These are phyloP conservation scores for Tridacna crocea DNA, from an alignment of 2,888 invertebrate genomes.

Conservation along the genomic window DNA sequence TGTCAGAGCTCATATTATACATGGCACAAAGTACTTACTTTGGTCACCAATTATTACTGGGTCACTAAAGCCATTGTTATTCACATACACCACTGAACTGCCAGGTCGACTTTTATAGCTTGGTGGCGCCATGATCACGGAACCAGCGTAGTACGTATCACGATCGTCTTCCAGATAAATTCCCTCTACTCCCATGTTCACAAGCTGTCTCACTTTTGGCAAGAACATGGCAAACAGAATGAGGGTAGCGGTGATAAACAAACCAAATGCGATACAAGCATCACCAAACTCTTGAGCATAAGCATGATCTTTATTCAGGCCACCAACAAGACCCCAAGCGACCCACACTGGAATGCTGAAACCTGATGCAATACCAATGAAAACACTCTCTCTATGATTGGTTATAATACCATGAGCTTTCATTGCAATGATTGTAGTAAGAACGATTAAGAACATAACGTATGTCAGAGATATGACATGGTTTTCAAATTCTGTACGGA, in stretches of 20 bases:
- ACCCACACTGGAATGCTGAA: constrained; percentile 91
- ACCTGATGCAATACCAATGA: constrained; percentile 94
- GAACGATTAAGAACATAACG: constrained; percentile 92
- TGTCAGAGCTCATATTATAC: no score
- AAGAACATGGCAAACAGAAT: constrained; percentile 97
- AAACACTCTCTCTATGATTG: constrained; percentile 96
- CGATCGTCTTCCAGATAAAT: constrained; percentile 81
- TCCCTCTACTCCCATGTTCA: constrained; percentile 95
- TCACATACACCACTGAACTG: constrained; percentile 77
- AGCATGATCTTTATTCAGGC: constrained; percentile 76
- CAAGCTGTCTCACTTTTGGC: constrained; percentile 94
- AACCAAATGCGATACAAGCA: constrained; percentile 94
- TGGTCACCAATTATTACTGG: constrained; percentile 74
- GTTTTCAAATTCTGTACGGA: constrained; percentile 80
- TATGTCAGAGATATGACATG: constrained; percentile 91
- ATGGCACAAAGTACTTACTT: constrained; percentile 63
- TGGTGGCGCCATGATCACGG: constrained; percentile 78
- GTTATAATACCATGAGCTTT: constrained; percentile 92
- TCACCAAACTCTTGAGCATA: constrained; percentile 80
- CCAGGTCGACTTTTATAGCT: constrained; percentile 78
- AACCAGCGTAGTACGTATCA: constrained; percentile 75
- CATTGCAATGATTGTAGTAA: constrained; percentile 93
- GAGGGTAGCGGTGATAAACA: constrained; percentile 93
- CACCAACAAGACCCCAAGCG: constrained; percentile 88
- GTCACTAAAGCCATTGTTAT: constrained; percentile 75